phyloP scores from a whole-genome alignment of 2,888 invertebrate genomes.

The Parthenolecanium corni region DNA sequence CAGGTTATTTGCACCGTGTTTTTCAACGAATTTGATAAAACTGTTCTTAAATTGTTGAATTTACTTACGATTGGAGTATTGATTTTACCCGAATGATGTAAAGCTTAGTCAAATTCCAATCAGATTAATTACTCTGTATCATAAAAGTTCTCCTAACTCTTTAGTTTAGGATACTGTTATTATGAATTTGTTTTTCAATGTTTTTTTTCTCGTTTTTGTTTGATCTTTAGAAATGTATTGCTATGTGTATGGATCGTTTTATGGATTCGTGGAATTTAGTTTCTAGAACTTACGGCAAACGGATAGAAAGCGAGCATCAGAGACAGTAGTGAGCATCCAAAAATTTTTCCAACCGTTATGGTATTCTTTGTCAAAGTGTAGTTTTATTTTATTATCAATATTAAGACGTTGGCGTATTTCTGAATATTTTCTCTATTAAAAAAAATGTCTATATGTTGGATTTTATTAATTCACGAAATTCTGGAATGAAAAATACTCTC shows the following conservation, averaged over 20 bases:
- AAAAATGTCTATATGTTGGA: too few species aligned
- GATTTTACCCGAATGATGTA: slow-evolving; percentile 32
- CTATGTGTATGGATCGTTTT: slow-evolving; percentile 97
- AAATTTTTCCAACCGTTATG: neutral
- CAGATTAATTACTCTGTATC: too few species aligned
- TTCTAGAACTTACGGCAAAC: slow-evolving; percentile 71
- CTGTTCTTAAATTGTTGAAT: too few species aligned
- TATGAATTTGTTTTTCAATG: slow-evolving; percentile 5
- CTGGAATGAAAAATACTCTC: too few species aligned
- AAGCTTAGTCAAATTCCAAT: too few species aligned
- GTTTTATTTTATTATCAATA: neutral
- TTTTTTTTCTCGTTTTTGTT: slow-evolving; percentile 27
- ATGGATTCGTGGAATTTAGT: slow-evolving; percentile 94
- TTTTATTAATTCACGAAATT: too few species aligned
- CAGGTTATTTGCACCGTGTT: too few species aligned
- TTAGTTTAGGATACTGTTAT: too few species aligned
- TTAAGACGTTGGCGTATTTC: slow-evolving; percentile 11
- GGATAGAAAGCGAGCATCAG: slow-evolving; percentile 62
- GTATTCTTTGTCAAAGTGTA: neutral
- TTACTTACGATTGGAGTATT: too few species aligned
- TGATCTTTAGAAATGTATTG: slow-evolving; percentile 83
- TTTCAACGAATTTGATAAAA: too few species aligned
- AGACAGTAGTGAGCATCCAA: neutral
- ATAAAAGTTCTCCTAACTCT: too few species aligned
- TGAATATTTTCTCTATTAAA: too few species aligned